These are phyloP conservation scores for Reticulitermes lucifugus DNA, from an alignment of 2,888 invertebrate genomes.

Conservation along the genomic window DNA sequence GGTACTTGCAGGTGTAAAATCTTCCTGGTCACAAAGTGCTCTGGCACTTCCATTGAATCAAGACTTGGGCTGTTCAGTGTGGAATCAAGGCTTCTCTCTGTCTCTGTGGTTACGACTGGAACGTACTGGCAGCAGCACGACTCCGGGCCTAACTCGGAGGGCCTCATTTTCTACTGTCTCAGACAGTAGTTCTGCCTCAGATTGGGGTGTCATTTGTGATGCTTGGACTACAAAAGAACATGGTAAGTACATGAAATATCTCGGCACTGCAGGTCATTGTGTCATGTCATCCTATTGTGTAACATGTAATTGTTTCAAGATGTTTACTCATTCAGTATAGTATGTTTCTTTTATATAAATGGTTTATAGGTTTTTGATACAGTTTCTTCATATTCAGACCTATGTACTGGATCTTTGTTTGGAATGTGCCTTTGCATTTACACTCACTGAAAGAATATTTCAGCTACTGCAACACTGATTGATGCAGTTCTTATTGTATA, in stretches of 20 bases:
- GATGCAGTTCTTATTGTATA: too few species aligned
- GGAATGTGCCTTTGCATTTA: too few species aligned
- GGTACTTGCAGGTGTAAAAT: slow-evolving; percentile 59
- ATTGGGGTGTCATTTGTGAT: slow-evolving; percentile 59
- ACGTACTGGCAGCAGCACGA: slow-evolving; percentile 56
- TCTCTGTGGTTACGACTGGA: slow-evolving; percentile 69
- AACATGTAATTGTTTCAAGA: too few species aligned
- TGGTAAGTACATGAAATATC: not conserved
- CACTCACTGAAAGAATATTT: too few species aligned
- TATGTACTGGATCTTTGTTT: too few species aligned
- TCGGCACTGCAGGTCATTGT: too few species aligned
- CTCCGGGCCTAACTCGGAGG: not conserved
- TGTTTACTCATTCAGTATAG: too few species aligned
- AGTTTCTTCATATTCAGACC: too few species aligned
- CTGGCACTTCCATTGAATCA: slow-evolving; percentile 58
- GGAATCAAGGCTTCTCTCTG: slow-evolving; percentile 70
- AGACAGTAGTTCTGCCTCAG: slow-evolving; percentile 61
- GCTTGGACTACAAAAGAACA: slow-evolving; percentile 27
- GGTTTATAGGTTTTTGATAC: too few species aligned
- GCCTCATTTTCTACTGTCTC: slow-evolving; percentile 42
- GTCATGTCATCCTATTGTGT: too few species aligned
- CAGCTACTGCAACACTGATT: too few species aligned
- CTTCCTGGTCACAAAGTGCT: slow-evolving; percentile 63
- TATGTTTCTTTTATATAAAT: too few species aligned
- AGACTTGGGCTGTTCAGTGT: slow-evolving; percentile 72